A percentile compares a stretch with the other conserved stretches of the same genome.
Evolutionary conservation across 1,140 invertebrate genomes (phyloP).

Genomic region (Streblospio benedicti): DNA sequence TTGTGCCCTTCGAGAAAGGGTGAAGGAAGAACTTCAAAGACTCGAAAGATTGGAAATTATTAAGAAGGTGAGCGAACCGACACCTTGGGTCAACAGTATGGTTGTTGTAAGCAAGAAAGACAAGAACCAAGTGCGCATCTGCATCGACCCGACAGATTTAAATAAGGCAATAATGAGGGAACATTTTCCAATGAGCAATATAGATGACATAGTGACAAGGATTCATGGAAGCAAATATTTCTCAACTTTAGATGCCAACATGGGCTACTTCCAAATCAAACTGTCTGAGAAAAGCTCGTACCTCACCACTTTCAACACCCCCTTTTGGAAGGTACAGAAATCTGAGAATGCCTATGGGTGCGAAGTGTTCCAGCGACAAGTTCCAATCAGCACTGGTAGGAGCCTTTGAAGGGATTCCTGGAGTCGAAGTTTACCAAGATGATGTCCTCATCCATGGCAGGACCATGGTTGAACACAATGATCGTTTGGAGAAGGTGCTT

Average conservation of each 20-base stretch:
- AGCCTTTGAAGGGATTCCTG: neutral
- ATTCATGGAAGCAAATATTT: too few relatives aligned
- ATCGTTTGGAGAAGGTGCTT: conserved; percentile 7
- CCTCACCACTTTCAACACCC: conserved; percentile 2
- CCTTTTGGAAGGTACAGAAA: conserved; percentile 9
- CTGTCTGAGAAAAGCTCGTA: neutral
- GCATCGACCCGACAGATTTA: conserved; percentile 22
- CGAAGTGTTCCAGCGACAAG: neutral
- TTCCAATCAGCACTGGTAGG: neutral
- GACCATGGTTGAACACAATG: conserved; percentile 1
- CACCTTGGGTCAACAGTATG: conserved; percentile 22
- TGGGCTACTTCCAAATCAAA: neutral
- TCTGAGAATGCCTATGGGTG: neutral
- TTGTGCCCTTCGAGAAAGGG: too few relatives aligned
- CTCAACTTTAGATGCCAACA: neutral
- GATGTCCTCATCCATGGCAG: neutral
- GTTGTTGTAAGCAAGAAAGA: conserved; percentile 21
- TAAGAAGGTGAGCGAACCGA: conserved; percentile 19
- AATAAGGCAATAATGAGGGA: conserved; percentile 23
- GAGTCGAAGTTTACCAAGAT: neutral
- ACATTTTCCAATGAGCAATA: conserved; percentile 20
- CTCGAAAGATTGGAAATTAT: too few relatives aligned
- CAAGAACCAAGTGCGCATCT: conserved; percentile 21
- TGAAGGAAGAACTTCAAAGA: too few relatives aligned
- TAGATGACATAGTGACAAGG: too few relatives aligned